These are phyloP conservation scores for Turnix velox DNA, from an alignment of 2,113 vertebrate genomes.

Conservation along the genomic window DNA sequence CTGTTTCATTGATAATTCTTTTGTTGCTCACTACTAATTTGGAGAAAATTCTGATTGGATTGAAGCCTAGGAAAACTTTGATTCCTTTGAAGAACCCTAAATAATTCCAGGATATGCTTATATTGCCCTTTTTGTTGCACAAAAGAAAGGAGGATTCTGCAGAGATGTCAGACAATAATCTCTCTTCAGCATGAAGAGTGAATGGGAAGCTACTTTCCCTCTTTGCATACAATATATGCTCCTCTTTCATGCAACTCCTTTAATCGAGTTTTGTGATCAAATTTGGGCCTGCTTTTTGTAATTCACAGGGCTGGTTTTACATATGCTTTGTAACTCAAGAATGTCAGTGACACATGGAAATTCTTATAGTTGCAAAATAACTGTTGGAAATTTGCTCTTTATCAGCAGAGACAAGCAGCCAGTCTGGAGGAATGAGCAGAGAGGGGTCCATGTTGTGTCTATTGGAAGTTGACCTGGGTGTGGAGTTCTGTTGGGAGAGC, in stretches of 20 bases:
- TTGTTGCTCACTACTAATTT: not conserved
- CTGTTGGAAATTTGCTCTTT: not conserved
- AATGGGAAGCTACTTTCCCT: not conserved
- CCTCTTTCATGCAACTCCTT: slow-evolving; percentile 10
- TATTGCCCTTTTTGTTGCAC: not conserved
- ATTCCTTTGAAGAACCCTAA: not conserved
- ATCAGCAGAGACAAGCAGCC: not conserved
- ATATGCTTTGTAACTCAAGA: not conserved
- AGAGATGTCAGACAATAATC: not conserved
- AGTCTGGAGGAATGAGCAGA: not conserved
- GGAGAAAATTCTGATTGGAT: not conserved
- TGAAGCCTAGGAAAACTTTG: not conserved
- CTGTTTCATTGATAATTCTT: not conserved
- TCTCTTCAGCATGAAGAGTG: not conserved
- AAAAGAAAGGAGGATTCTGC: not conserved
- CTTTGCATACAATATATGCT: not conserved
- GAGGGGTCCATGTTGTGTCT: not conserved
- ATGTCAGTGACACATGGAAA: not conserved
- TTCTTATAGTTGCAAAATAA: not conserved
- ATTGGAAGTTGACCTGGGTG: too few species aligned
- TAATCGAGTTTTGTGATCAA: slow-evolving; percentile 12
- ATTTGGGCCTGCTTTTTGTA: not conserved
- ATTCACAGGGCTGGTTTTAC: not conserved
- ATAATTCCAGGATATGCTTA: not conserved
- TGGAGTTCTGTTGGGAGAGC: too few species aligned